Percentiles rank a stretch among this genome's conserved stretches.
Evolutionary conservation across 2,797 vertebrate species (phyloP).

Genomic region (Sebastes aleutianus): DNA sequence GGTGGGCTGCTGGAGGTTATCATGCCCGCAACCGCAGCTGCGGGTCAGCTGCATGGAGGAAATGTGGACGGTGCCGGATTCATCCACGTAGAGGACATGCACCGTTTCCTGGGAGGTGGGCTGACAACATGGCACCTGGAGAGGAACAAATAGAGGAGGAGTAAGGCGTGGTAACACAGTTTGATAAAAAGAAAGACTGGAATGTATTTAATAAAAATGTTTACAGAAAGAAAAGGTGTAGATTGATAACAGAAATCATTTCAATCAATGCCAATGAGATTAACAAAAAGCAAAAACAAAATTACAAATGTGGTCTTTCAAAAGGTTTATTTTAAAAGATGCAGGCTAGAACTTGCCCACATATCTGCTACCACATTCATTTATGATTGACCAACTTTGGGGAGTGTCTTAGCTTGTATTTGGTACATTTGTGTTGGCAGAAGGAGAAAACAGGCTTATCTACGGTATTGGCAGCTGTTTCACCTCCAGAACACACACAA

Average conservation of each 20-base stretch:
- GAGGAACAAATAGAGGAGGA: not conserved
- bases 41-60: slow-evolving; percentile 65
- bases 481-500: slow-evolving; percentile 3
- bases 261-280: not conserved
- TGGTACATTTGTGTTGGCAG: slow-evolving; percentile 24
- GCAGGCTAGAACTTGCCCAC: not conserved
- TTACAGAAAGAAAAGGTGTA: not conserved
- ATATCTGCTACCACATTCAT: not conserved
- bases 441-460: slow-evolving; percentile 4
- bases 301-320: not conserved
- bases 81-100: slow-evolving; percentile 75
- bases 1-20: slow-evolving; percentile 8
- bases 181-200: not conserved
- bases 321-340: not conserved
- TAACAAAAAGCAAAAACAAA: not conserved
- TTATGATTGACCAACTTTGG: not conserved
- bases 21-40: slow-evolving; percentile 69
- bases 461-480: slow-evolving; percentile 17
- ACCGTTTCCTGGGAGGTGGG: slow-evolving; percentile 50
- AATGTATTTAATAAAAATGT: not conserved
- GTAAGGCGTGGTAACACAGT: not conserved
- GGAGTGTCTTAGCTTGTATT: slow-evolving; percentile 6
- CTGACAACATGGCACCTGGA: slow-evolving; percentile 70
- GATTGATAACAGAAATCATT: not conserved
- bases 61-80: slow-evolving; percentile 57